Conservation (phyloP, 2,888 invertebrate genomes). For the Ariolimax columbianus region DNA sequence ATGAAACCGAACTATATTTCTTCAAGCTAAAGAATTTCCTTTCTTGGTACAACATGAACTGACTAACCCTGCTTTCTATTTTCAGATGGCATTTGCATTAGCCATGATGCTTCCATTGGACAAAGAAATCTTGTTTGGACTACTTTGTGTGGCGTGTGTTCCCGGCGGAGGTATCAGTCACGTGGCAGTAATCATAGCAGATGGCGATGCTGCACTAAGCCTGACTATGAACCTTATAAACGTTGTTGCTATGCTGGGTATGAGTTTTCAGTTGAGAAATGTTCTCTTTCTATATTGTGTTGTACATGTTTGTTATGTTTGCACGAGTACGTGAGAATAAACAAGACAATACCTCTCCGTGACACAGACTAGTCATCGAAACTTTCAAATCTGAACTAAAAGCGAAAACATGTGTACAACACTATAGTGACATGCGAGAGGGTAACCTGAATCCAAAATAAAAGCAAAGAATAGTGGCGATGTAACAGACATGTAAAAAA, state of each 20-base stretch:
- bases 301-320: neutral
- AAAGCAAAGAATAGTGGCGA: too few species aligned
- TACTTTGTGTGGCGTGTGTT: constrained; percentile 76
- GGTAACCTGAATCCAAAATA: too few species aligned
- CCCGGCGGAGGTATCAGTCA: constrained; percentile 78
- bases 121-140: constrained; percentile 72
- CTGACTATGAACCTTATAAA: constrained; percentile 74
- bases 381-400: too few species aligned
- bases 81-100: constrained; percentile 74
- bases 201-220: constrained; percentile 74
- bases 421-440: too few species aligned
- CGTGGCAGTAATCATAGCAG: constrained; percentile 74
- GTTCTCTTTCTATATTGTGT: neutral
- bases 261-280: constrained; percentile 32
- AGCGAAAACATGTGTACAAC: too few species aligned
- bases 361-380: too few species aligned
- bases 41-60: too few species aligned
- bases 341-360: too few species aligned
- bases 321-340: neutral
- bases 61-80: constrained; percentile 14
- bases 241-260: constrained; percentile 74
- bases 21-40: too few species aligned
- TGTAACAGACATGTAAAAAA: too few species aligned
- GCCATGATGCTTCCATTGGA: constrained; percentile 70
- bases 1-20: neutral